Evolutionary conservation across 2,888 invertebrate species (phyloP).

Genomic region (Halocaridina rubra): DNA sequence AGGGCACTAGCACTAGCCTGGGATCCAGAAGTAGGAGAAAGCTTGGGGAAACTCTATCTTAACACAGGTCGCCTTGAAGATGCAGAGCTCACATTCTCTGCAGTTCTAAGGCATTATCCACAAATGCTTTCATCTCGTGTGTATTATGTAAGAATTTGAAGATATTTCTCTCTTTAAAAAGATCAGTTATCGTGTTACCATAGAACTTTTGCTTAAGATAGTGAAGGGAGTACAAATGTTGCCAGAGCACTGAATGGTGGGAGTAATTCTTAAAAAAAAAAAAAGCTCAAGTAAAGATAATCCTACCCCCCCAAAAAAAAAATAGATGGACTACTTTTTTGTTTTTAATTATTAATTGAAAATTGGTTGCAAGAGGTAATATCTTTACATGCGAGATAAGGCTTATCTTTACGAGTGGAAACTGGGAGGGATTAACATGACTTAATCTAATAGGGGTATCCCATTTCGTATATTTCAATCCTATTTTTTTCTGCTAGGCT

Average conservation of each 20-base stretch:
- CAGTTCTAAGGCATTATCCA: conserved; percentile 45
- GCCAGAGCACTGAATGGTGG: not conserved
- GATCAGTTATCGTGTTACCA: not conserved
- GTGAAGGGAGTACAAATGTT: no score
- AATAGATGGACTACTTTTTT: no score
- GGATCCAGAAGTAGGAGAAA: conserved; percentile 57
- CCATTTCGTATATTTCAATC: not conserved
- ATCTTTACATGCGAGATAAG: no score
- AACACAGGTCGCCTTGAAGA: conserved; percentile 57
- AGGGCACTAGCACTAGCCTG: conserved; percentile 58
- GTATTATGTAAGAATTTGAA: conserved; percentile 23
- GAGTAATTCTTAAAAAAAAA: not conserved
- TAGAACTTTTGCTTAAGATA: not conserved
- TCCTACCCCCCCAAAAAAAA: no score
- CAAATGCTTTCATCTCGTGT: conserved; percentile 33
- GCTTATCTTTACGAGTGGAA: no score
- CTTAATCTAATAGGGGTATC: no score
- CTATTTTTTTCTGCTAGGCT: conserved; percentile 17
- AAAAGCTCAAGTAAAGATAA: no score
- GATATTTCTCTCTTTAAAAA: not conserved
- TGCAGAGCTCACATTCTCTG: conserved; percentile 38
- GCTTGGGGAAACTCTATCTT: conserved; percentile 59
- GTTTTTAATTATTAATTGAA: no score
- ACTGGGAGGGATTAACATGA: no score
- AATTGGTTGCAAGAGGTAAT: no score